Conservation (phyloP, 2,113 vertebrate genomes). For the Zapornia atra region DNA sequence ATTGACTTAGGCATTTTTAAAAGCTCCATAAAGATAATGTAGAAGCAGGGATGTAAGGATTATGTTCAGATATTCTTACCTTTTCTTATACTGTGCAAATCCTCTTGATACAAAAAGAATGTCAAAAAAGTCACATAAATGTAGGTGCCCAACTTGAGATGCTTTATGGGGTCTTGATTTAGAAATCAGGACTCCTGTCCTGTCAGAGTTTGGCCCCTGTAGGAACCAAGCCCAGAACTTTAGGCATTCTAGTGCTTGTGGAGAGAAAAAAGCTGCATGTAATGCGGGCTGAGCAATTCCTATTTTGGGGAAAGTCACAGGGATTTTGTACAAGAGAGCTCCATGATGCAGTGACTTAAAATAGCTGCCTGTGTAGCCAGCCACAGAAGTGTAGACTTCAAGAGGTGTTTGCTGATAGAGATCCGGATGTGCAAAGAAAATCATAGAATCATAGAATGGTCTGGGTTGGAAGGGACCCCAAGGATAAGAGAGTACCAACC, state of each 20-base stretch:
- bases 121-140: not conserved
- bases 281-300: fast-evolving
- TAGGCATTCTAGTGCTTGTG: not conserved
- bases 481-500: no score
- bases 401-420: not conserved
- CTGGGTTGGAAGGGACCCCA: no score
- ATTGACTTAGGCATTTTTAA: not conserved
- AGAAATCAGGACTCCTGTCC: not conserved
- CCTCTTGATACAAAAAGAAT: not conserved
- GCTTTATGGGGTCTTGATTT: not conserved
- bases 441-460: no score
- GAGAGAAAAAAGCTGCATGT: not conserved
- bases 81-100: not conserved
- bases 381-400: not conserved
- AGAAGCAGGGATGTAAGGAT: not conserved
- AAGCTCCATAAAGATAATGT: not conserved
- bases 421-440: not conserved
- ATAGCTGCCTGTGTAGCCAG: not conserved
- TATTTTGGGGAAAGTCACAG: not conserved
- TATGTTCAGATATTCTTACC: not conserved
- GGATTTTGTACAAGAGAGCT: not conserved
- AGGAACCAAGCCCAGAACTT: not conserved
- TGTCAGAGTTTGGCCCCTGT: not conserved
- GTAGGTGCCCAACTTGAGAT: not conserved
- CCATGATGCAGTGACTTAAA: not conserved